These are phyloP conservation scores for Rhodeus uyekii DNA, from an alignment of 2,797 vertebrate species.

Conservation along the genomic window DNA sequence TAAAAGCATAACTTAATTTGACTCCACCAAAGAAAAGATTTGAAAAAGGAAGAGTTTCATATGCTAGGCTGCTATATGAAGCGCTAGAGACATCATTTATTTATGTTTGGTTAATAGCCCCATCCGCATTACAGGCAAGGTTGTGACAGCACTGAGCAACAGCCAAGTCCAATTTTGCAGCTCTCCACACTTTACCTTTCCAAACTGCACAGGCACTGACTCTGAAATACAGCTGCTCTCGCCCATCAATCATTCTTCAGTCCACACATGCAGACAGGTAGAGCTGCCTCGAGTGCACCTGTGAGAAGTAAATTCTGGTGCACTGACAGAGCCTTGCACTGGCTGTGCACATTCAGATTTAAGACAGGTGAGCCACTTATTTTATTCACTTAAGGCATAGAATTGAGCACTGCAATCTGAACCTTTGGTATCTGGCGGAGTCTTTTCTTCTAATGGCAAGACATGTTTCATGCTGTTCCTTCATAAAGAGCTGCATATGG, in stretches of 20 bases:
- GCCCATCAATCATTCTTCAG: conserved; percentile 49
- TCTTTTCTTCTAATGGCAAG: conserved; percentile 3
- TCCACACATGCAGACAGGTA: conserved; percentile 51
- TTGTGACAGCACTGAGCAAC: conserved; percentile 41
- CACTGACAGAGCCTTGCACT: conserved; percentile 55
- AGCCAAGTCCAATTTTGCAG: conserved; percentile 49
- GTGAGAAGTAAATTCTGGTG: conserved; percentile 58
- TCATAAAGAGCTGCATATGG: conserved; percentile 28
- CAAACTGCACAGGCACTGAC: conserved; percentile 31
- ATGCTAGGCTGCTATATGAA: conserved; percentile 22
- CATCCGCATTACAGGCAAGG: conserved; percentile 51
- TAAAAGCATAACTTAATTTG: conserved; percentile 48
- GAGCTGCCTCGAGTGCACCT: conserved; percentile 57
- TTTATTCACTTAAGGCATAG: conserved; percentile 13
- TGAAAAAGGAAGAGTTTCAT: conserved; percentile 43
- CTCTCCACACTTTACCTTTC: conserved; percentile 42
- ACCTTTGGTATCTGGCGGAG: conserved; percentile 17
- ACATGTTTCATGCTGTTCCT: conserved; percentile 18
- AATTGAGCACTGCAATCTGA: conserved; percentile 22
- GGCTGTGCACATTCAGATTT: conserved; percentile 41
- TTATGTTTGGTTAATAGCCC: conserved; percentile 54
- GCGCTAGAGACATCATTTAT: conserved; percentile 48
- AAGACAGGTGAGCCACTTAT: conserved; percentile 50
- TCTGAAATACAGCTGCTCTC: conserved; percentile 47
- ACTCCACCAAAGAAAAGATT: conserved; percentile 49